phyloP scores from a whole-genome alignment of 2,888 invertebrate species.

The Ctena decussata region DNA sequence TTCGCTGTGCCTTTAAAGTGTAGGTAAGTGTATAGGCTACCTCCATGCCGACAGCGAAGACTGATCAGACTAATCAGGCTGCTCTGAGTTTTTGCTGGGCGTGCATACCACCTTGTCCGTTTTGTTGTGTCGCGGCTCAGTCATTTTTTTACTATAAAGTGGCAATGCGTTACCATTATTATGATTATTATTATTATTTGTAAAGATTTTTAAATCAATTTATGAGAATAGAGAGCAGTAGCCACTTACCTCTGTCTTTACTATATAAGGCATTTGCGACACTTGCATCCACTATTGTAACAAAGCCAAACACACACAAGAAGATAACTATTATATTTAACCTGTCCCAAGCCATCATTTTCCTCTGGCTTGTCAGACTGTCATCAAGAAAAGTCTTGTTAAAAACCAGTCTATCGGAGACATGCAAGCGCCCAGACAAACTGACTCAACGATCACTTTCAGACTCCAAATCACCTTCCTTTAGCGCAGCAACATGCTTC shows the following conservation, averaged over 20 bases:
- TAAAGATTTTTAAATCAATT: too few relatives aligned
- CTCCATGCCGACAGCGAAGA: too few relatives aligned
- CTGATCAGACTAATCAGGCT: too few relatives aligned
- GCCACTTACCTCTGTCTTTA: background rate
- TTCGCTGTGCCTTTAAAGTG: too few relatives aligned
- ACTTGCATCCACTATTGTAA: background rate
- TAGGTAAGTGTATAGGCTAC: too few relatives aligned
- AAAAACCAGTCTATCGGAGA: background rate
- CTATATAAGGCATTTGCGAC: background rate
- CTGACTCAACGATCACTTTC: background rate
- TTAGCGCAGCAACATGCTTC: background rate
- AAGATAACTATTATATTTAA: background rate
- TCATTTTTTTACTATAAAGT: too few relatives aligned
- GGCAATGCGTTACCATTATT: too few relatives aligned
- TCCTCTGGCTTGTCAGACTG: background rate
- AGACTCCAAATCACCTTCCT: background rate
- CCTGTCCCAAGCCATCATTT: background rate
- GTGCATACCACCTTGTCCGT: too few relatives aligned
- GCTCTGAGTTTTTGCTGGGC: too few relatives aligned
- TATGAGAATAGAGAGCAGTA: background rate
- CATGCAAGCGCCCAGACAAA: constrained; percentile 5
- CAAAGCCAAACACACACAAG: background rate
- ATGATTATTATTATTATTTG: too few relatives aligned
- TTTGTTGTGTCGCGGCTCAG: too few relatives aligned
- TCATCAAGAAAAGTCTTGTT: background rate